Percentiles rank a stretch among this genome's conserved stretches.
Evolutionary conservation across 37 sponge, comb jelly and placozoan genomes (phyloP).

Genomic region (Agelas oroides): DNA sequence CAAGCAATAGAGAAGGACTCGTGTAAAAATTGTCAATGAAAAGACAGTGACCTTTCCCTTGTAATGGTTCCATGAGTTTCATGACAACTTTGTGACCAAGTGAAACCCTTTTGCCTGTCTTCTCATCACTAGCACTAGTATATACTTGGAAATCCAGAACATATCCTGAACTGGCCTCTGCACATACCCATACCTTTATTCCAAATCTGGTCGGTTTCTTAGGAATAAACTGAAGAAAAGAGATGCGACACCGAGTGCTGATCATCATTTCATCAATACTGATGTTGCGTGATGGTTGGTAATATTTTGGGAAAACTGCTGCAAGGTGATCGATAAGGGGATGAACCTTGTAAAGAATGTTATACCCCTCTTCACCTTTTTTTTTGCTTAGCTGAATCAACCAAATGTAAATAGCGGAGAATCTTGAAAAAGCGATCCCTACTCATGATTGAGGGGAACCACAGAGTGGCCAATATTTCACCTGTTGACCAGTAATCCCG

Average conservation of each 20-base stretch:
- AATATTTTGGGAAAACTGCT: neutral
- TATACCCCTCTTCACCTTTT: conserved; percentile 28
- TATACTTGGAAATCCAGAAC: conserved; percentile 14
- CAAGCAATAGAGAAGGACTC: too few species aligned
- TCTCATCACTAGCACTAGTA: neutral
- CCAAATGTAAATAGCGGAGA: neutral
- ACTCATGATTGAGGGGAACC: neutral
- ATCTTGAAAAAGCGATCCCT: conserved; percentile 1
- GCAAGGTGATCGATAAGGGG: neutral
- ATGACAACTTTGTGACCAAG: neutral
- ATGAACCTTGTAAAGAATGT: conserved; percentile 11
- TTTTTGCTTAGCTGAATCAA: conserved; percentile 4
- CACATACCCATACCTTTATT: conserved; percentile 26
- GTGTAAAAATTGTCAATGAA: too few species aligned
- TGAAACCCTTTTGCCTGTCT: too few species aligned
- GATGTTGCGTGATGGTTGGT: neutral
- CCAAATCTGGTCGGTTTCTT: conserved; percentile 48
- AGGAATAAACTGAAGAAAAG: conserved; percentile 45
- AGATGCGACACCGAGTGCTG: neutral
- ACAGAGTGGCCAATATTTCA: neutral
- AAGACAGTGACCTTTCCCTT: too few species aligned
- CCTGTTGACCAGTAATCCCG: conserved; percentile 35
- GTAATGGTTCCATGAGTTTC: neutral
- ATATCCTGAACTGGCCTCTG: conserved; percentile 39
- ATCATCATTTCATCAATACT: conserved; percentile 42